These are phyloP conservation scores for Thomomys bottae DNA, from an alignment of 2,113 vertebrate species.

Conservation along the genomic window DNA sequence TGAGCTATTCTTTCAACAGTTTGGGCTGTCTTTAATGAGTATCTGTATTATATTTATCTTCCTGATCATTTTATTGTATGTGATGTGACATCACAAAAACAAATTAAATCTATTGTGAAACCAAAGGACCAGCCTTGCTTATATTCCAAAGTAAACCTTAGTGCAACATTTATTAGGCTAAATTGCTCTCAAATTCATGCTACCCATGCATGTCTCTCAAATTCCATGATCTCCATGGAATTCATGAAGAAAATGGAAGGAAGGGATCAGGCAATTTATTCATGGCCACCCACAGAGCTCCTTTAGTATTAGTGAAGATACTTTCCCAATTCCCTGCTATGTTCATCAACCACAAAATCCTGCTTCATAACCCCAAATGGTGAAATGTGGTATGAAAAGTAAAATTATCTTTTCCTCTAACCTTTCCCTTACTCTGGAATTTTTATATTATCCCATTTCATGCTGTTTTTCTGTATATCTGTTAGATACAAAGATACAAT, in stretches of 20 bases:
- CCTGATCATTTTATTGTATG: constrained; percentile 57
- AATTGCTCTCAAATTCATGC: constrained; percentile 40
- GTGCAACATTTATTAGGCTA: constrained; percentile 55
- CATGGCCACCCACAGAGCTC: constrained; percentile 49
- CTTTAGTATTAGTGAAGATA: constrained; percentile 45
- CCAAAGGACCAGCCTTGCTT: constrained; percentile 57
- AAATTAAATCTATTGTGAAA: constrained; percentile 61
- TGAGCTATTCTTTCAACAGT: constrained; percentile 2
- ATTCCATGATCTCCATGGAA: not conserved
- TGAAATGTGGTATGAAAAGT: constrained; percentile 45
- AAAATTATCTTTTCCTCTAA: constrained; percentile 34
- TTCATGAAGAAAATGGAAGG: constrained; percentile 40
- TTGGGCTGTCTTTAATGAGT: constrained; percentile 38
- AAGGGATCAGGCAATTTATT: constrained; percentile 29
- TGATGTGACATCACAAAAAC: constrained; percentile 50
- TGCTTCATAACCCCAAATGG: constrained; percentile 47
- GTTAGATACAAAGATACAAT: constrained; percentile 3
- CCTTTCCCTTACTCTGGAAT: constrained; percentile 35
- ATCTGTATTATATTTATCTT: constrained; percentile 7
- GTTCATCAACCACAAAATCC: constrained; percentile 55
- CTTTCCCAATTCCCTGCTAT: not conserved
- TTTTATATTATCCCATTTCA: constrained; percentile 8
- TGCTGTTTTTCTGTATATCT: not conserved
- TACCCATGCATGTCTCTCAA: constrained; percentile 29
- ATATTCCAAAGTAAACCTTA: constrained; percentile 44